These are phyloP conservation scores for Tetrax tetrax DNA, from an alignment of 2,113 vertebrate genomes.

Conservation along the genomic window DNA sequence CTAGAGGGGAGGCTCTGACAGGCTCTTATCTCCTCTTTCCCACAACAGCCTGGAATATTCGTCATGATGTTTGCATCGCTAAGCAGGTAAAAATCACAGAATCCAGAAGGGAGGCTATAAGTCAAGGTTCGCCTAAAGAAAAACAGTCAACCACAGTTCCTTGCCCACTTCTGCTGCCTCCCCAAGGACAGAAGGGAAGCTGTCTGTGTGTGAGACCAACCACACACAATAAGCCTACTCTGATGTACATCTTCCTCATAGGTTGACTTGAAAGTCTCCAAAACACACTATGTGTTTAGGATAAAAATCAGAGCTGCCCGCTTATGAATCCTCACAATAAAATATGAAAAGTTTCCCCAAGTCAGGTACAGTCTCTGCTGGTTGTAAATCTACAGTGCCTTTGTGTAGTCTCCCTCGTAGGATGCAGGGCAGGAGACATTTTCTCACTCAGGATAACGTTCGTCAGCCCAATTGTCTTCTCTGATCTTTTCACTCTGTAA, in stretches of 20 bases:
- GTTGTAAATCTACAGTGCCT: neutral
- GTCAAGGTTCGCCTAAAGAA: neutral
- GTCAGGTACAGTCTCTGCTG: accelerated
- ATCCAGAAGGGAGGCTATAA: neutral
- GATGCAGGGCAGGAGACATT: neutral
- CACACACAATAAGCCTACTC: neutral
- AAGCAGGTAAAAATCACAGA: neutral
- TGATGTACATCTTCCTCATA: accelerated
- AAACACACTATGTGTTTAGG: accelerated
- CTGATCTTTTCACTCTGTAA: neutral
- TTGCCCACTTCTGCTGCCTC: neutral
- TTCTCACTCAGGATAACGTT: neutral
- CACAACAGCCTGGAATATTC: neutral
- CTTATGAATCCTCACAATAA: accelerated
- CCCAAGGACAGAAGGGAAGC: neutral
- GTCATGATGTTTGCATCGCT: neutral
- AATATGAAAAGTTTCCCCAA: neutral
- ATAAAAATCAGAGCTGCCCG: neutral
- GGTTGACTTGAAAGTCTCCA: neutral
- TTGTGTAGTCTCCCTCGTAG: neutral
- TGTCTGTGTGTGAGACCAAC: accelerated
- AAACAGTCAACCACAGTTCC: neutral
- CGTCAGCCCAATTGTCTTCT: neutral
- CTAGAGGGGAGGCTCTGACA: neutral
- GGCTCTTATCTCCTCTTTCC: neutral